Base-by-base conservation (phyloP, 1,140 invertebrate genomes). In the Xylocopa sonorina region DNA sequence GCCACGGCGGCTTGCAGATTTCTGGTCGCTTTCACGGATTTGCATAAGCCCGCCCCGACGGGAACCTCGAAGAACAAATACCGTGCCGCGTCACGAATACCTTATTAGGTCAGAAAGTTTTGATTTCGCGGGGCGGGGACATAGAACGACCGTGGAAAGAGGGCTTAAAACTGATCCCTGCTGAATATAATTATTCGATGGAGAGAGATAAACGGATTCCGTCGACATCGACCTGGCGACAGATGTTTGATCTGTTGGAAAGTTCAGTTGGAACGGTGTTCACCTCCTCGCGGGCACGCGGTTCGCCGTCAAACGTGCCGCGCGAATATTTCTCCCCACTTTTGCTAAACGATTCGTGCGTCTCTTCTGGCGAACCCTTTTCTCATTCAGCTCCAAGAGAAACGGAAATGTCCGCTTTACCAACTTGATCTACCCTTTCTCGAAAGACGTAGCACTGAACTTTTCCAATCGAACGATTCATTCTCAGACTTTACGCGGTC, bases 151-250 rank as follows among this genome's bases (percentile, higher is more conserved):
- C 5, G 76, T 41, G 32, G 53, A 50, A 29, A 41, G 43, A 46
- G 79, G 51, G 60, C 82, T 84, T 86, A 72, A 87, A 82, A 89
- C 80, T 81, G 80, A 86, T 84, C 83, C 50, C 50, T 77, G 69
- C 74, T 89, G 87, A 89, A 89, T 89, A 87, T 82, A 85, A 90
- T 90, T 89, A 87, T 85, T 82, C 80, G 68, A 63, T 32, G 38
- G 72, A 46, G 46, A 51, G 57, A 60, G 66, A 83, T 66, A 84
- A 87, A 87, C 77, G 58, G 62, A 62, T 82, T 79, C 81, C 63
- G 18, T 24, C 18, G 29, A 41, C 57, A 69, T 55, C 51, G 77
- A 80, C 60, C 68, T 58, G 55, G 68, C 80, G 75, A 81, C 83
- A 76, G 78, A 80, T 85, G 83, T 83, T 85, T 73, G 82, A 85